Conservation (phyloP, 2,888 invertebrate species). For the Rhagonycha lutea region DNA sequence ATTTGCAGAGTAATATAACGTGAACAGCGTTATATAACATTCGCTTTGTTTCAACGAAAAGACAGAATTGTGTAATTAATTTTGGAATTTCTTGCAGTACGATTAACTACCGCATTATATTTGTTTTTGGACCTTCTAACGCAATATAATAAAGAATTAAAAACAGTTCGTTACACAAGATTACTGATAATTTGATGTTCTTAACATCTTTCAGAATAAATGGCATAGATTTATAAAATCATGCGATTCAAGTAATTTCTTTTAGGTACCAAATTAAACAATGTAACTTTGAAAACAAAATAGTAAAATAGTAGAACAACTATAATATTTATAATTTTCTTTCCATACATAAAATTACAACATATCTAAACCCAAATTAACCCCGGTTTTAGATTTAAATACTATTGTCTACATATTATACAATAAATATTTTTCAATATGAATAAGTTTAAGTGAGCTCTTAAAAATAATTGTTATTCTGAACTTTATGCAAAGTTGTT, state of each 20-base stretch:
- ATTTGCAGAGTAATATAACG: not conserved
- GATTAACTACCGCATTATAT: not conserved
- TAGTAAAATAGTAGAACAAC: no score
- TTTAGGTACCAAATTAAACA: not conserved
- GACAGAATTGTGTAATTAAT: not conserved
- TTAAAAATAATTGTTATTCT: no score
- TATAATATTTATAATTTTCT: no score
- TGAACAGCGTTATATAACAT: not conserved
- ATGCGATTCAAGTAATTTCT: not conserved
- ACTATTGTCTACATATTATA: no score
- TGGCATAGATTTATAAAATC: not conserved
- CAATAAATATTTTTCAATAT: no score
- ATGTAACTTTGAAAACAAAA: no score
- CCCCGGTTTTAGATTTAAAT: no score
- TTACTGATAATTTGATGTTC: not conserved
- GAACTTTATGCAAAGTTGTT: no score
- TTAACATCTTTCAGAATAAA: not conserved
- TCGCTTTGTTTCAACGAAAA: not conserved
- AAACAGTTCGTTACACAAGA: not conserved
- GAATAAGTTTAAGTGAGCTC: no score
- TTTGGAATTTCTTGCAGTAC: not conserved
- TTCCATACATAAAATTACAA: no score
- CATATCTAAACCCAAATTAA: no score
- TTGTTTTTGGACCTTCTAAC: not conserved
- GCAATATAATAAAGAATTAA: not conserved